phyloP scores from a whole-genome alignment of 1,140 invertebrate species.

The Orussus abietinus region DNA sequence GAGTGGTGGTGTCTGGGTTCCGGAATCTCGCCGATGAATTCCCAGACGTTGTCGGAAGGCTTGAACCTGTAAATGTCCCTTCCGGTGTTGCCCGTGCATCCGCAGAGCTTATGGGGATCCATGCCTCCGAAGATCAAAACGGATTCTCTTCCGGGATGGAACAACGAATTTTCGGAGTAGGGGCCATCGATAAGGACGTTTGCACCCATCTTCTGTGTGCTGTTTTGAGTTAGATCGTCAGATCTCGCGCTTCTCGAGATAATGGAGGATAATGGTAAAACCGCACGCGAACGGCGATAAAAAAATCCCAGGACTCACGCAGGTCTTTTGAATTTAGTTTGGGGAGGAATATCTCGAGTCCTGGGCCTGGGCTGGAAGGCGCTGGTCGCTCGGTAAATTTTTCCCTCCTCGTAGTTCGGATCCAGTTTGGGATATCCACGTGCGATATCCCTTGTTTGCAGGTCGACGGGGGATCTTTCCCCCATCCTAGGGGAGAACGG shows the following conservation, averaged over 20 bases:
- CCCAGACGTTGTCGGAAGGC: conserved; percentile 56
- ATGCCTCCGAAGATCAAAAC: conserved; percentile 60
- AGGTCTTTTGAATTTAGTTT: too few species aligned
- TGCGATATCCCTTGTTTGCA: background rate
- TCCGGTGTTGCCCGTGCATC: conserved; percentile 52
- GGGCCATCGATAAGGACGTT: conserved; percentile 8
- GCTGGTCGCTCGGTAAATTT: background rate
- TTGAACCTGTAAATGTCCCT: conserved; percentile 57
- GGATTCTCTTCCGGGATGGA: conserved; percentile 54
- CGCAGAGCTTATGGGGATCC: conserved; percentile 56
- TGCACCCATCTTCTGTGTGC: conserved; percentile 6
- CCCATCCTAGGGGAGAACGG: conserved; percentile 14
- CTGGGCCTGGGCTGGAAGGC: background rate
- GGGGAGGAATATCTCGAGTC: background rate
- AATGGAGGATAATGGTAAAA: too few species aligned
- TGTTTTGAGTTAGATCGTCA: too few species aligned
- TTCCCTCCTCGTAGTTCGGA: too few species aligned
- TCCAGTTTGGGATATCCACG: background rate
- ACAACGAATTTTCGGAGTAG: conserved; percentile 50
- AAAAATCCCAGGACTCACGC: too few species aligned
- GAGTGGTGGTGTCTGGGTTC: conserved; percentile 60
- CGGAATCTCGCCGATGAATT: conserved; percentile 58
- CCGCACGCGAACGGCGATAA: too few species aligned
- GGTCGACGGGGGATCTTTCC: conserved; percentile 1
- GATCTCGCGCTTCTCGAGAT: too few species aligned